These are phyloP conservation scores for Cephalopterus ornatus DNA, from an alignment of 2,113 vertebrate genomes.

Conservation along the genomic window DNA sequence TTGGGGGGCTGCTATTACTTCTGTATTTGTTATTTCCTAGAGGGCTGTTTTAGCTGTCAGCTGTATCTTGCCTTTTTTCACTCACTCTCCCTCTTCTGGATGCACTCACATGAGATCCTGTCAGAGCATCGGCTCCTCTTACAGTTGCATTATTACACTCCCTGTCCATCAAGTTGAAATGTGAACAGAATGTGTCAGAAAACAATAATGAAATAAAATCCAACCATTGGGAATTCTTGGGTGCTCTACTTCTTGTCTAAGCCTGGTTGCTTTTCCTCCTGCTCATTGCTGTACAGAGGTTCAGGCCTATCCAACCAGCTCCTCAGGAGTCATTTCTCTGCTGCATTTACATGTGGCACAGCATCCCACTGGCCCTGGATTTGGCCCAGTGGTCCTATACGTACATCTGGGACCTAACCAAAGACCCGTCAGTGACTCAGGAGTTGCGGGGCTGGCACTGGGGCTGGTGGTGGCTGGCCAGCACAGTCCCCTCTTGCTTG, in stretches of 20 bases:
- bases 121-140: neutral
- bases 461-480: neutral
- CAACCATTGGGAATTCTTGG: neutral
- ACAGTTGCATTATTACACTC: neutral
- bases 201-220: neutral
- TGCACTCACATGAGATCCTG: neutral
- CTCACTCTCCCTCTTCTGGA: neutral
- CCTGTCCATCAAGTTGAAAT: neutral
- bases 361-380: neutral
- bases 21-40: neutral
- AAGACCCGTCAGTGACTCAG: accelerated
- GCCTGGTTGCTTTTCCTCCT: neutral
- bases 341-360: accelerated
- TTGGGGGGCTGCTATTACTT: neutral
- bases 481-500: neutral
- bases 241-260: accelerated
- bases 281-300: accelerated
- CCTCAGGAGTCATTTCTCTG: neutral
- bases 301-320: neutral
- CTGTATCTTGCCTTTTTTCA: neutral
- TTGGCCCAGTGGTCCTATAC: accelerated
- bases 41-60: neutral
- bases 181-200: neutral
- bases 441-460: neutral
- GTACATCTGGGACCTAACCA: accelerated